Evolutionary conservation across 2,888 invertebrate species (phyloP).

Genomic region (Calliphora vomitoria): DNA sequence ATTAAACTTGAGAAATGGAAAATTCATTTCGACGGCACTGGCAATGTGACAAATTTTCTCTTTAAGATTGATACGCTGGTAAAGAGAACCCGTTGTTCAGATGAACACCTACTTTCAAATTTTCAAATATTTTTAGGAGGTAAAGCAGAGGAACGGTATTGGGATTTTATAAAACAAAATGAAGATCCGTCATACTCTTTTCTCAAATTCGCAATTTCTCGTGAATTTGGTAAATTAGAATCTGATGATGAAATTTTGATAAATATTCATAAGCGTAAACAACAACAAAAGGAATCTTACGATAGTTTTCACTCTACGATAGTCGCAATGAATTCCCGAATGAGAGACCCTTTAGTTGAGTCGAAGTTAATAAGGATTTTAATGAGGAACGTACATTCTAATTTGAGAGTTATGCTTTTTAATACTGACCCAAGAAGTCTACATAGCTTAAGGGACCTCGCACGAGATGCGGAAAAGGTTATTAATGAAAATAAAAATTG

Average conservation of each 20-base stretch:
- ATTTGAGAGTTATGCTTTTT: slow-evolving; percentile 28
- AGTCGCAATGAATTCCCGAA: slow-evolving; percentile 19
- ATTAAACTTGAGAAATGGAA: slow-evolving; percentile 42
- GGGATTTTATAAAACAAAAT: slow-evolving; percentile 39
- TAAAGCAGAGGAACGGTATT: slow-evolving; percentile 37
- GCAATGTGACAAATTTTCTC: slow-evolving; percentile 31
- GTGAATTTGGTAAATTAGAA: slow-evolving; percentile 23
- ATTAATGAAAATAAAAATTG: neutral
- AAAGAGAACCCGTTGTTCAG: slow-evolving; percentile 8
- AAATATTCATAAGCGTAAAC: neutral
- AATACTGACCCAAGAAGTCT: neutral
- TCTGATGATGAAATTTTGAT: slow-evolving; percentile 22
- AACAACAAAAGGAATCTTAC: slow-evolving; percentile 14
- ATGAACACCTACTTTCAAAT: slow-evolving; percentile 7
- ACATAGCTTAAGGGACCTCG: neutral
- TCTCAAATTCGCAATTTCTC: slow-evolving; percentile 15
- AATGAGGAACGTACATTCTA: neutral
- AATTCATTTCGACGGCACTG: slow-evolving; percentile 21
- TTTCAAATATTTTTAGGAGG: slow-evolving; percentile 27
- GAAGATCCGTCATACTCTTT: neutral
- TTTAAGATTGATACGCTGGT: slow-evolving; percentile 37
- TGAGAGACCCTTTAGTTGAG: slow-evolving; percentile 27
- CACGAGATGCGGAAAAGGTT: slow-evolving; percentile 1
- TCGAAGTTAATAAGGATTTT: neutral
- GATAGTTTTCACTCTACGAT: slow-evolving; percentile 28